Percentiles rank a stretch among this genome's conserved stretches.
These are phyloP conservation scores for Chionodraco myersi DNA, from an alignment of 2,113 vertebrate species.

Conservation along the genomic window DNA sequence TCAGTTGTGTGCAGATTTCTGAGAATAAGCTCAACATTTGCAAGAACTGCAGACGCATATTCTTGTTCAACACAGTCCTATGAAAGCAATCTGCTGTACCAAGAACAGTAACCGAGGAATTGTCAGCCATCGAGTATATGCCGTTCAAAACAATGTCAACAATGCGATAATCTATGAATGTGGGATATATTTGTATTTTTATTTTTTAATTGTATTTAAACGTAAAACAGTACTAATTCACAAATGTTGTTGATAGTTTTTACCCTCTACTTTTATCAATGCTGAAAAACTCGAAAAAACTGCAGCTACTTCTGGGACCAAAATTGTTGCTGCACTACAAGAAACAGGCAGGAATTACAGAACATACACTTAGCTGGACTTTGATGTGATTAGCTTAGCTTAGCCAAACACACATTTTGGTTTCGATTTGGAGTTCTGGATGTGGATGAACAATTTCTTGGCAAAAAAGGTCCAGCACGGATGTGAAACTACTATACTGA, in stretches of 20 bases:
- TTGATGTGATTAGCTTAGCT: not conserved
- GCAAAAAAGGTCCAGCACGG: not conserved
- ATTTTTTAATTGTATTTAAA: not conserved
- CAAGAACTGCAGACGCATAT: conserved; percentile 28
- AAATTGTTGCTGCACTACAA: not conserved
- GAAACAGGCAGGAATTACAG: not conserved
- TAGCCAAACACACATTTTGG: not conserved
- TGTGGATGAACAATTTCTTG: not conserved
- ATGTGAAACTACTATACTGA: not conserved
- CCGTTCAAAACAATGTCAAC: not conserved
- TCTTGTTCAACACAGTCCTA: conserved; percentile 14
- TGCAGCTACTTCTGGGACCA: not conserved
- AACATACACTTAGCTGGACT: too few relatives aligned
- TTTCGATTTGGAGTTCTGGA: too few relatives aligned
- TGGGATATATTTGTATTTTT: not conserved
- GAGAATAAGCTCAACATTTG: conserved; percentile 45
- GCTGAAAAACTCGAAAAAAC: not conserved
- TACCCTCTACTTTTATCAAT: not conserved
- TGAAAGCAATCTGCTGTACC: conserved; percentile 22
- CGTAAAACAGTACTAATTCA: not conserved
- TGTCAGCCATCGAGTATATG: not conserved
- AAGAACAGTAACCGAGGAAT: conserved; percentile 6
- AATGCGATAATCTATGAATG: not conserved
- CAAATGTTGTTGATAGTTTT: not conserved
- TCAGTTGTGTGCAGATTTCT: conserved; percentile 31